Base-by-base conservation (phyloP, 1,140 invertebrate genomes). In the Lucilia sericata region DNA sequence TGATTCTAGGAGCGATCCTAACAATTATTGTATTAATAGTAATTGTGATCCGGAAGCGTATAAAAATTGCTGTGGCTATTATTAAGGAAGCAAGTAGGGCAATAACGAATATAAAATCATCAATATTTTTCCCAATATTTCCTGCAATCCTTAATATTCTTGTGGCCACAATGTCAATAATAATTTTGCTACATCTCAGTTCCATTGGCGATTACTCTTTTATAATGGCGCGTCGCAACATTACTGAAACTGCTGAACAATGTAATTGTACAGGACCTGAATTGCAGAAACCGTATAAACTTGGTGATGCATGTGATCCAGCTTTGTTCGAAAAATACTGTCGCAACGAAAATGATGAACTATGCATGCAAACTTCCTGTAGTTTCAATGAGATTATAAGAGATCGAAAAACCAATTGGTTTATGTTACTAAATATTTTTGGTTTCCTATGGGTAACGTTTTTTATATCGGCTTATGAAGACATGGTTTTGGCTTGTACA, bases 21-120 rank as follows among this genome's bases (percentile, higher is more conserved):
- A 86, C 93, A 0, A 92, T 98, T 12, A 91, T 97, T 7, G 85
- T 98, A 0, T 88, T 99, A 7, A 91, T 98, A 7, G 92, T 98
- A 1, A 91, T 99, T 49, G 97, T 98, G 90, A 91, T 99, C 10
- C 92, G 97, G 34, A 96, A 95, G 75, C 93, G 98, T 84, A 97
- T 99, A 80, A 91, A 93, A 12, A 94, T 99, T 82, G 98, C 98
- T 2, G 96, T 98, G 82, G 96, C 97, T 7, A 92, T 99, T 1
- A 98, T 99, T 90, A 96, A 94, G 91, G 96, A 94, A 94, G 97
- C 94, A 25, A 96, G 95, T 94, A 95, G 94, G 91, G 98, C 98
- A 51, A 95, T 99, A 1, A 95, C 94, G 51, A 94, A 93, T 76
- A 95, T 97, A 86, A 95, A 96, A 85, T 96, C 96, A 17, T 95